Evolutionary conservation across 2,888 invertebrate genomes (phyloP).

Genomic region (Lasius fuliginosus): DNA sequence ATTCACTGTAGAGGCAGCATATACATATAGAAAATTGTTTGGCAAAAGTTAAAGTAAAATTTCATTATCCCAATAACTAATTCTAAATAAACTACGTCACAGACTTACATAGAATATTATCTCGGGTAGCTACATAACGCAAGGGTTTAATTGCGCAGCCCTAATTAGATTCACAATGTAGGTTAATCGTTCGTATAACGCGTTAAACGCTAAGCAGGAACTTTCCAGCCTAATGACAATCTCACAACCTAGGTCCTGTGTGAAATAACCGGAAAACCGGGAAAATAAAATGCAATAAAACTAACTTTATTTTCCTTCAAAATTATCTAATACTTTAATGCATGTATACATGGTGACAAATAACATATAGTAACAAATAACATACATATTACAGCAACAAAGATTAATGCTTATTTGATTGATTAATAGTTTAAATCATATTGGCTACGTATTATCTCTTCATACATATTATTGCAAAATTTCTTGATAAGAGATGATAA

Average conservation of each 20-base stretch:
- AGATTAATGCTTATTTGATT: not conserved
- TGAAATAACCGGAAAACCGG: slow-evolving; percentile 16
- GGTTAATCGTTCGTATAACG: slow-evolving; percentile 52
- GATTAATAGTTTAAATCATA: not conserved
- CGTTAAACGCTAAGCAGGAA: slow-evolving; percentile 48
- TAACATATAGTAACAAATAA: not conserved
- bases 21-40: slow-evolving; percentile 24
- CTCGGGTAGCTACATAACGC: slow-evolving; percentile 51
- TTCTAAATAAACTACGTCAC: slow-evolving; percentile 44
- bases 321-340: not conserved
- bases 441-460: not conserved
- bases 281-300: slow-evolving; percentile 19
- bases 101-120: slow-evolving; percentile 51
- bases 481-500: not conserved
- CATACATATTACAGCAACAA: not conserved
- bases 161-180: slow-evolving; percentile 54
- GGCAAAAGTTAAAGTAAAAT: not conserved
- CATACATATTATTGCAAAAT: not conserved
- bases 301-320: not conserved
- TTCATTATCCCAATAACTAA: slow-evolving; percentile 21
- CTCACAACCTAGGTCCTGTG: not conserved
- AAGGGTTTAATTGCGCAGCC: slow-evolving; percentile 49
- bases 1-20: not conserved
- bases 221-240: slow-evolving; percentile 51
- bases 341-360: not conserved